These are phyloP conservation scores for Metaphire vulgaris DNA, from an alignment of 1,140 invertebrate species.

Conservation along the genomic window DNA sequence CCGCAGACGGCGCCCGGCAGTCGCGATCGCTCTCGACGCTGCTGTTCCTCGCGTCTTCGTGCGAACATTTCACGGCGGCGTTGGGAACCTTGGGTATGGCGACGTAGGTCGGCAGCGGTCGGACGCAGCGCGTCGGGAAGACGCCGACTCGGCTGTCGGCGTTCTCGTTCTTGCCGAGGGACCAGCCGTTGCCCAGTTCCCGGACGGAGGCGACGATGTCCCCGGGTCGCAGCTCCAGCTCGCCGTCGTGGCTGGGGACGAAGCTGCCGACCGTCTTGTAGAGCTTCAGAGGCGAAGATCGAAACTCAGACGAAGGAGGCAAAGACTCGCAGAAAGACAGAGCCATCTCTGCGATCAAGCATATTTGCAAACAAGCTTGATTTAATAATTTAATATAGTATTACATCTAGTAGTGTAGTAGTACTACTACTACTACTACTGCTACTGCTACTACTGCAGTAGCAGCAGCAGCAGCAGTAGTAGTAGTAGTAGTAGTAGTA, in stretches of 20 bases:
- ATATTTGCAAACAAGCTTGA: no score
- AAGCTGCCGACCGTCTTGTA: conserved; percentile 8
- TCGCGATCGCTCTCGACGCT: no score
- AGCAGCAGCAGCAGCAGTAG: no score
- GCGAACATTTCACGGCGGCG: no score
- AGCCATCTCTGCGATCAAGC: no score
- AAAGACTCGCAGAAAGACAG: background rate
- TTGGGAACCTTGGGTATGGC: background rate
- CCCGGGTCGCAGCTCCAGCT: conserved; percentile 14
- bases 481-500: no score
- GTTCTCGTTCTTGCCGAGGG: conserved; percentile 17
- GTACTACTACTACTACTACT: no score
- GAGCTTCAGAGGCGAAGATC: background rate
- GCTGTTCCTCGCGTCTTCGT: no score
- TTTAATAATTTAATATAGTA: no score
- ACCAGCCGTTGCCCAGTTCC: conserved; percentile 28
- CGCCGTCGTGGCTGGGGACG: conserved; percentile 10
- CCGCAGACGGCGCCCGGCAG: no score
- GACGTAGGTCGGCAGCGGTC: background rate
- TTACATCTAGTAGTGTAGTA: no score
- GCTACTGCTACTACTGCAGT: no score
- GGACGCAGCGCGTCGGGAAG: conserved; percentile 12
- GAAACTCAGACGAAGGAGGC: background rate
- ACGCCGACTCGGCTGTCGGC: conserved; percentile 15
- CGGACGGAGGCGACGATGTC: conserved; percentile 17